phyloP scores from a whole-genome alignment of 2,888 invertebrate genomes.

The Callosobruchus maculatus region DNA sequence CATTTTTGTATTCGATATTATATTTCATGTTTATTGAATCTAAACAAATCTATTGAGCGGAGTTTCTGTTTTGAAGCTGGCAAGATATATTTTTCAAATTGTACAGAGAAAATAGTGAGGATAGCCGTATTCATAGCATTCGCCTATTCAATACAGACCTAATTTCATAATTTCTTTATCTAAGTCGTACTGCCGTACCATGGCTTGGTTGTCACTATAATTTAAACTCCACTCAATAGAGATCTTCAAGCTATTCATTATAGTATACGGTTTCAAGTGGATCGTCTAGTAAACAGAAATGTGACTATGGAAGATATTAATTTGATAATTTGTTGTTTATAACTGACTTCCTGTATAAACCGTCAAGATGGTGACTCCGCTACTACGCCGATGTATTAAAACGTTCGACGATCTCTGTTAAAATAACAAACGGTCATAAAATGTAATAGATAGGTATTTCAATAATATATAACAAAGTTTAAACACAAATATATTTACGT shows the following conservation, averaged over 20 bases:
- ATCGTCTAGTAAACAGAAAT: neutral
- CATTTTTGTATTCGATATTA: neutral
- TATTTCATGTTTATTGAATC: neutral
- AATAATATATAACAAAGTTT: conserved; percentile 8
- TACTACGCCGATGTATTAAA: neutral
- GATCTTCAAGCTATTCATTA: neutral
- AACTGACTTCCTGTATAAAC: neutral
- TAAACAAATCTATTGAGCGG: too few species aligned
- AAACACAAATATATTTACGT: conserved; percentile 16
- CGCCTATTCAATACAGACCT: too few species aligned
- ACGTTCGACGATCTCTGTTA: neutral
- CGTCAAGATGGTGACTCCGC: neutral
- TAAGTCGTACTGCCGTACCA: too few species aligned
- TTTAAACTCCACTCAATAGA: too few species aligned
- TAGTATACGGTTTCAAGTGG: neutral
- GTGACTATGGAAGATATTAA: neutral
- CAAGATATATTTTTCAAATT: too few species aligned
- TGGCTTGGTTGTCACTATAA: too few species aligned
- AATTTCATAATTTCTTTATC: too few species aligned
- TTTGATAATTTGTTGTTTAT: too few species aligned
- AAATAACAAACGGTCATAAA: neutral
- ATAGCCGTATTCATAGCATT: too few species aligned
- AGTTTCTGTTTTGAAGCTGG: too few species aligned
- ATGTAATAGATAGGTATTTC: conserved; percentile 8
- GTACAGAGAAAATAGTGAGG: too few species aligned